Evolutionary conservation across 2,797 vertebrate genomes (phyloP), one percentile per base, ranked within the genome.

Genomic region (Sebastes nivosus): DNA sequence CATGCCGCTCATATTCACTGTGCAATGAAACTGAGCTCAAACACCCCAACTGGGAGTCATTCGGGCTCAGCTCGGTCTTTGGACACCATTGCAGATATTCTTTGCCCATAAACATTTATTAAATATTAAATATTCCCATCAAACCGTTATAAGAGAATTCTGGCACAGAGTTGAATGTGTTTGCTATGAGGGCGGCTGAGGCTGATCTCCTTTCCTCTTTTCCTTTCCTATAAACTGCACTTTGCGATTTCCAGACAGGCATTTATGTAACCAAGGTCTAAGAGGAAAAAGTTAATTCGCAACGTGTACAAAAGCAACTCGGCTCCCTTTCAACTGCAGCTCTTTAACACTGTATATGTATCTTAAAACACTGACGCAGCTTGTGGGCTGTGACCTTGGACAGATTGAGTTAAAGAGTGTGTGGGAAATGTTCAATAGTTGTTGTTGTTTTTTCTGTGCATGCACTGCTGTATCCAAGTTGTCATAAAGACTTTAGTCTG

Each of bases 191-290:
- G 22, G 22, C 3, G 8, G 20, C 54, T 24, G 30, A 69, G 34
- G 29, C 14, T 34, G 16, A 66, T 66, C 22, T 76, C 20, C 55
- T 61, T 38, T 70, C 27, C 54, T 61, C 20, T 50, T 61, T 38
- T 70, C 27, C 54, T 61, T 32, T 68, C 12, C n/a, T 67, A 14
- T 60, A n/a, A 27, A 22, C 34, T n/a, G n/a, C 64, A 54, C 27
- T 14, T 6, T 50, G 12, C 16, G 18, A 9, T 46, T 52, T 59
- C 50, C 52, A 76, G 54, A 70, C 54, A 68, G 25, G 63, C 30
- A 14, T 72, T 82, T 68, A 81, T 36, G 18, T 67, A 74, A 72
- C 58, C 63, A 76, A 59, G 63, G 60, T 63, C 71, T 57, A 57
- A 67, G 54, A 69, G 25, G 32, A 14, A 66, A 36, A 70, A 14